These are phyloP conservation scores for Misgurnus mizolepis DNA, from an alignment of 2,113 vertebrate genomes.

Conservation along the genomic window DNA sequence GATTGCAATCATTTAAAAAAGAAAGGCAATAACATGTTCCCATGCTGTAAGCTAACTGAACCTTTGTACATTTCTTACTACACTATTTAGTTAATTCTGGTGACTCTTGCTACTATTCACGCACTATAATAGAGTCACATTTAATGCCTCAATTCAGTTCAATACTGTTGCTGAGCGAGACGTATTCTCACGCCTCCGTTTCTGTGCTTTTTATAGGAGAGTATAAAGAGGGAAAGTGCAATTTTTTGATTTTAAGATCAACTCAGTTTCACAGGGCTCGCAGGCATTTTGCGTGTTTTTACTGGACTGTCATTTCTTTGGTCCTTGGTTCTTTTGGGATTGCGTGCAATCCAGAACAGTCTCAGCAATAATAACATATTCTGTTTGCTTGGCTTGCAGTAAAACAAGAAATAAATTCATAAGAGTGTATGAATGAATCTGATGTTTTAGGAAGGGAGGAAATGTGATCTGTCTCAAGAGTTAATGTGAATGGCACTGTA, in stretches of 20 bases:
- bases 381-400: conserved; percentile 54
- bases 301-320: conserved; percentile 31
- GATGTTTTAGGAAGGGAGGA: background rate
- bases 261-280: conserved; percentile 27
- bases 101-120: background rate
- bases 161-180: conserved; percentile 5
- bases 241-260: background rate
- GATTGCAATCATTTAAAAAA: conserved; percentile 48
- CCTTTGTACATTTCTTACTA: conserved; percentile 19
- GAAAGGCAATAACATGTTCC: conserved; percentile 73
- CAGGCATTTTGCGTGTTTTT: conserved; percentile 2
- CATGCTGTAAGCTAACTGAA: conserved; percentile 22
- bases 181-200: background rate
- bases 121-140: conserved; percentile 23
- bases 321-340: background rate
- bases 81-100: background rate
- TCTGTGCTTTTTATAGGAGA: background rate
- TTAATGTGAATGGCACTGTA: conserved; percentile 12
- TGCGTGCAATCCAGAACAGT: conserved; percentile 42
- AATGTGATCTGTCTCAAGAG: background rate
- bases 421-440: conserved; percentile 6
- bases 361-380: conserved; percentile 56
- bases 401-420: conserved; percentile 28
- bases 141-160: conserved; percentile 18
- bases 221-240: background rate